Evolutionary conservation across 1,140 invertebrate genomes (phyloP), one percentile per base, ranked within the genome.

Genomic region (Procambarus virginalis): DNA sequence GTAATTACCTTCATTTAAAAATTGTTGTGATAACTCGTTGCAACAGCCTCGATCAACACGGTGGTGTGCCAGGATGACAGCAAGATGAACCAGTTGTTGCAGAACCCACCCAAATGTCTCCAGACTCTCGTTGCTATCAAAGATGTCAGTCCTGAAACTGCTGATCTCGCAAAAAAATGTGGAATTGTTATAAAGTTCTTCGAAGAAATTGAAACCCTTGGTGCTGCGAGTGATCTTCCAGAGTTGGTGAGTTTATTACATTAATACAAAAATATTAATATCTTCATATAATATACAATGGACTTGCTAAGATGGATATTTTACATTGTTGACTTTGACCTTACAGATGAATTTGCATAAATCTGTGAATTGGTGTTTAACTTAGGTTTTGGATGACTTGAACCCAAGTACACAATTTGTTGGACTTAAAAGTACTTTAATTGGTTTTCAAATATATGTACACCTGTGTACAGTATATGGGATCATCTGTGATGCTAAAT

Each of bases 51-150:
- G 93, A 98, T 98, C 94, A 95, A 95, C 85, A 95, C 97, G 55
- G 97, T 99, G 14, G 94, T 99, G 68, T 98, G 97, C 93, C 98
- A 99, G 93, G 97, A 97, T 92, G 97, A 98, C 93, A 96, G 96
- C 86, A 99, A 99, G 94, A 97, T 97, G 77, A 97, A 97, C 93
- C 95, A 97, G 80, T 93, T 99, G 20, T 94, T 99, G 80, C 97
- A 98, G 91, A 96, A 96, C 92, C 96, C 97, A 1, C 98, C 98
- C 8, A 96, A 96, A 86, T 97, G 96, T 93, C 95, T 99, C 49
- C 96, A 96, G 90, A 97, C 96, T 92, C 94, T 99, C 48, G 96
- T 99, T 60, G 95, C 97, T 5, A 96, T 99, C 86, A 97, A 97
- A 93, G 93, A 93, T 64, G 95, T 97, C 80, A 95, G 95, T 2